Conservation (phyloP, 2,888 invertebrate genomes). For the Chouioia cunea region DNA sequence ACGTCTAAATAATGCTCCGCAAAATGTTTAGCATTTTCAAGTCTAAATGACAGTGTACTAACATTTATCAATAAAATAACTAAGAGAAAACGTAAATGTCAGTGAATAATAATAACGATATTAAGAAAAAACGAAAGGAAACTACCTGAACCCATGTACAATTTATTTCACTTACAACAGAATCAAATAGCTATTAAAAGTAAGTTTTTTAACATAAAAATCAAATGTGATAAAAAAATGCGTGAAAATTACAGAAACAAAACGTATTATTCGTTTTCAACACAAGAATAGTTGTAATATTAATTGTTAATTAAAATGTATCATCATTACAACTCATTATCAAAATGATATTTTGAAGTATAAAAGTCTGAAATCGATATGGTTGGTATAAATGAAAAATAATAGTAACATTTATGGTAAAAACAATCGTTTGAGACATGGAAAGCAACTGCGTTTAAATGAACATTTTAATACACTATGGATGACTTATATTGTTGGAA, state of each 20-base stretch:
- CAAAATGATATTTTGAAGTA: conserved; percentile 28
- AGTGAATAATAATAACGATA: conserved; percentile 14
- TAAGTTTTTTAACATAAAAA: conserved; percentile 27
- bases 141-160: conserved; percentile 30
- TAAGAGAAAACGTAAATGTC: conserved; percentile 26
- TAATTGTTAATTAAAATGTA: neutral
- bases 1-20: conserved; percentile 36
- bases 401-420: neutral
- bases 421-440: too few relatives aligned
- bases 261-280: conserved; percentile 6
- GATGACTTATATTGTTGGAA: too few relatives aligned
- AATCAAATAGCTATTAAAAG: conserved; percentile 21
- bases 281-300: too few relatives aligned
- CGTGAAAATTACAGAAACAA: conserved; percentile 29
- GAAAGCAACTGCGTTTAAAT: too few relatives aligned
- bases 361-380: conserved; percentile 17
- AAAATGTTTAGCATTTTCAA: conserved; percentile 34
- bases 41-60: conserved; percentile 25
- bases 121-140: conserved; percentile 27
- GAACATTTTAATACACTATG: too few relatives aligned
- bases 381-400: conserved; percentile 26
- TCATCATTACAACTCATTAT: conserved; percentile 6
- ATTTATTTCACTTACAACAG: conserved; percentile 18
- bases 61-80: conserved; percentile 23
- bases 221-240: conserved; percentile 42